Conservation (phyloP, 1,140 invertebrate genomes). For the Apis dorsata region DNA sequence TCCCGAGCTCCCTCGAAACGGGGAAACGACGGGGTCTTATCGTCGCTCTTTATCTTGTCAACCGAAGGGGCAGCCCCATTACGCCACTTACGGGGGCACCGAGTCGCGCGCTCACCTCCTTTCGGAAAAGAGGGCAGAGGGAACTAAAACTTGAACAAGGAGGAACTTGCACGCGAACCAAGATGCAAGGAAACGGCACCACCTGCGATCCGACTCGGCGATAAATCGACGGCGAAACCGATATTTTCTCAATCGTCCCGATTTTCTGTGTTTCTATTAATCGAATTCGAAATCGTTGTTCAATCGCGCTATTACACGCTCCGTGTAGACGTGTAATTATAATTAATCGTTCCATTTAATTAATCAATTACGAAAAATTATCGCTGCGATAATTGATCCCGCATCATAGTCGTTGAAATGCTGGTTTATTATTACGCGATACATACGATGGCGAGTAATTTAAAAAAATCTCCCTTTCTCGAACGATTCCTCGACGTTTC, state of each 20-base stretch:
- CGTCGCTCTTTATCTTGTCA: slow-evolving; percentile 79
- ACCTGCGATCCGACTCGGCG: slow-evolving; percentile 14
- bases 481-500: not conserved
- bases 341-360: too few species aligned
- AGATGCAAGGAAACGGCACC: slow-evolving; percentile 35
- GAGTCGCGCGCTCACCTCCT: slow-evolving; percentile 13
- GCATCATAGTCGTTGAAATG: not conserved
- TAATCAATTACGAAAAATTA: too few species aligned
- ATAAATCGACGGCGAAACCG: slow-evolving; percentile 18
- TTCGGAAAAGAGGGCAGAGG: slow-evolving; percentile 3
- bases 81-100: slow-evolving; percentile 69
- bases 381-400: not conserved
- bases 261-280: not conserved
- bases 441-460: too few species aligned
- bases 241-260: not conserved
- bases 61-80: slow-evolving; percentile 74
- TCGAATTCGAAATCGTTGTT: too few species aligned
- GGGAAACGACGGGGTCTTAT: slow-evolving; percentile 70
- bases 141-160: slow-evolving; percentile 22
- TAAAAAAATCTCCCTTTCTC: not conserved
- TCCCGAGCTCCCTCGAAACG: slow-evolving; percentile 25
- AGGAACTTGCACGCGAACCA: slow-evolving; percentile 43
- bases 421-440: too few species aligned
- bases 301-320: too few species aligned
- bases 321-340: too few species aligned